phyloP scores from a whole-genome alignment of 2,888 invertebrate species.

The Lasioglossum zephyrum region DNA sequence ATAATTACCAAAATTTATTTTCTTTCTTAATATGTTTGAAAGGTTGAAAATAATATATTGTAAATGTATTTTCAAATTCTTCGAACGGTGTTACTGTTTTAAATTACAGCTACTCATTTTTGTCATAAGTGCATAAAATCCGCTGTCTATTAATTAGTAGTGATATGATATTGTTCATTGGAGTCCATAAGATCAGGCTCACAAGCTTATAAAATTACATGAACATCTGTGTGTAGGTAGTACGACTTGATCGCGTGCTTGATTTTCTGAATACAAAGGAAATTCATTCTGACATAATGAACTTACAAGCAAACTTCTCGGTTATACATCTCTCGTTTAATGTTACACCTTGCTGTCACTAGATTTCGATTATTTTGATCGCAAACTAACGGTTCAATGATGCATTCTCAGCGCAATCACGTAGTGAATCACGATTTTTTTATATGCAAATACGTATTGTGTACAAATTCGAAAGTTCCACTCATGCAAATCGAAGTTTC shows the following conservation, averaged over 20 bases:
- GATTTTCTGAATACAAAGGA: conserved; percentile 5
- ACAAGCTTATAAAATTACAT: not conserved
- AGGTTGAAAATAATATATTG: no score
- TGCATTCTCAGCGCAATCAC: conserved; percentile 18
- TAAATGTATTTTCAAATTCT: no score
- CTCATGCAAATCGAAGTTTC: conserved; percentile 43
- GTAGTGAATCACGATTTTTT: conserved; percentile 29
- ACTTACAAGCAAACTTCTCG: not conserved
- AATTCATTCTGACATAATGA: not conserved
- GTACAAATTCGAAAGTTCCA: conserved; percentile 41
- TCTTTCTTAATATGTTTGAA: no score
- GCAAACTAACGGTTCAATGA: conserved; percentile 23
- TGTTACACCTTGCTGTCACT: not conserved
- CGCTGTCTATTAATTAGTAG: no score
- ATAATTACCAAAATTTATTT: no score
- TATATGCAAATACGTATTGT: conserved; percentile 51
- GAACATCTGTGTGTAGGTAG: not conserved
- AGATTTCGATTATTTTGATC: conserved; percentile 5
- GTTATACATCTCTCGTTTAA: not conserved
- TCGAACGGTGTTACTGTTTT: no score
- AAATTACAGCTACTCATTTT: no score
- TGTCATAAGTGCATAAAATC: no score
- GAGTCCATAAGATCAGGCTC: not conserved
- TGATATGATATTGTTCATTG: no score
- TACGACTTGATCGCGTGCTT: not conserved